Conservation (phyloP, 2,797 vertebrate genomes). For the Myotis planiceps region DNA sequence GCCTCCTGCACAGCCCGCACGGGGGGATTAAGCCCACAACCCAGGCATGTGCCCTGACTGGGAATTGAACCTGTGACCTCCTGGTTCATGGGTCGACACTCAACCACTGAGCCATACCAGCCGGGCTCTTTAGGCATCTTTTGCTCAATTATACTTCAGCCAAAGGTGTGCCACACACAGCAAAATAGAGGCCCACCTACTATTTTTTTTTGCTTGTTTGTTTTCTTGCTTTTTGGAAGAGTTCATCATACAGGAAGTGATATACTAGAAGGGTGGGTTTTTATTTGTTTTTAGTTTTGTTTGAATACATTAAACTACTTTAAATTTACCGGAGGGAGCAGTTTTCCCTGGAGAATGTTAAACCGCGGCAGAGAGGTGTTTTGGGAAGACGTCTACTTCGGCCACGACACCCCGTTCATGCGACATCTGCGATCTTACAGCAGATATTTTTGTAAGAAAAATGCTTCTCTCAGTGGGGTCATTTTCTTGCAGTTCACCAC, state of each 20-base stretch:
- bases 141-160: background rate
- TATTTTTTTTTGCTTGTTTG: background rate
- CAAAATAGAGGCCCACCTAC: too few species aligned
- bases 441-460: background rate
- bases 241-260: background rate
- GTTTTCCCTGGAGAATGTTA: background rate
- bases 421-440: background rate
- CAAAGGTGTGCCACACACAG: background rate
- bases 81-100: too few species aligned
- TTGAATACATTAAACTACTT: background rate
- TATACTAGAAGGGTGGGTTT: background rate
- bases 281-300: background rate
- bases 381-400: background rate
- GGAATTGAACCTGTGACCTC: too few species aligned
- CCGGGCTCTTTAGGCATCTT: background rate
- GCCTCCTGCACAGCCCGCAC: too few species aligned
- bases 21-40: too few species aligned
- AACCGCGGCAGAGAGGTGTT: background rate
- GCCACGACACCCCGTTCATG: background rate
- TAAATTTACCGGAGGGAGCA: background rate
- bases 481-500: background rate
- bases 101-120: too few species aligned
- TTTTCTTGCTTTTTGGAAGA: background rate
- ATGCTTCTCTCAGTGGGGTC: background rate
- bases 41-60: too few species aligned